Percentiles rank a stretch among this genome's conserved stretches.
These are phyloP conservation scores for Bombus picipes DNA, from an alignment of 1,140 invertebrate species.

Conservation along the genomic window DNA sequence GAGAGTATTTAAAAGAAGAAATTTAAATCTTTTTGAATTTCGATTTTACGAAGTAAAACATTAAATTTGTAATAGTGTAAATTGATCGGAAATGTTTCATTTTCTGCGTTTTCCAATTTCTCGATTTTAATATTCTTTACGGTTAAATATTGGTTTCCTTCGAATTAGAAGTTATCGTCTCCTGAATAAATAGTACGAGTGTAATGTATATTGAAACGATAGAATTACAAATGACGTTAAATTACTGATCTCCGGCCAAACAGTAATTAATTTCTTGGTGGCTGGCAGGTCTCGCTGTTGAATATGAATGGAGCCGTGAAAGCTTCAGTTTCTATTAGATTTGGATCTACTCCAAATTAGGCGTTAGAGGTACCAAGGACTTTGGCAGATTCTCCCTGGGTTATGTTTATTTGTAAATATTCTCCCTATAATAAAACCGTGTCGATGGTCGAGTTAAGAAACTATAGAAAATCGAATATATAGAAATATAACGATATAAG, in stretches of 20 bases:
- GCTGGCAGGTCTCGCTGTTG: not conserved
- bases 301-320: constrained; percentile 8
- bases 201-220: not conserved
- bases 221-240: constrained; percentile 6
- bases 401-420: constrained; percentile 26
- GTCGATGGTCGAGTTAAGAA: not conserved
- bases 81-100: no score
- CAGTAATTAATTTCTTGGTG: constrained; percentile 9
- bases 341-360: constrained; percentile 35
- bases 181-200: not conserved
- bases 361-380: not conserved
- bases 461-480: not conserved
- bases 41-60: no score
- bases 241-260: not conserved
- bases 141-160: not conserved
- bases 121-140: no score
- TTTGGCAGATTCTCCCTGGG: not conserved
- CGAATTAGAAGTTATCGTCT: not conserved
- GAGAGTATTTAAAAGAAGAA: no score
- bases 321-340: constrained; percentile 12
- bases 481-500: no score
- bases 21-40: no score
- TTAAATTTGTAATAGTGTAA: no score
- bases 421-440: not conserved
- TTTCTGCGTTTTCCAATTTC: no score